Evolutionary conservation across 2,888 invertebrate genomes (phyloP), one percentile per base, ranked within the genome.

Genomic region (Chaetogeoica ovagalla): DNA sequence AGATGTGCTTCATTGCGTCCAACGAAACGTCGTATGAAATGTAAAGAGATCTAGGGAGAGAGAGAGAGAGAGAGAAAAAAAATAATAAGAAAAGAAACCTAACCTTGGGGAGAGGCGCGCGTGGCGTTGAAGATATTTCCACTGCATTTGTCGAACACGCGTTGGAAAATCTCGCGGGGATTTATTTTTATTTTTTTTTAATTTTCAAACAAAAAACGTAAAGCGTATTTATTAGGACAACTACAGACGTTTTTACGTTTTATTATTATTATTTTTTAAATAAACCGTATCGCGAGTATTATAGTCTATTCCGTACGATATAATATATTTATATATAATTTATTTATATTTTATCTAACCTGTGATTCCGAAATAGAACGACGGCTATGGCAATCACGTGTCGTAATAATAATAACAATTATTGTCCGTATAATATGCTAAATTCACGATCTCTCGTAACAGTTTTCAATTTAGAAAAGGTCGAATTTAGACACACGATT

Each of bases 1-100:
- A 71, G 69, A 79, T 19, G 60, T 71, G 77, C 77, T 79, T 55
- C 76, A 52, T 62, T 71, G 77, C 62, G 70, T 62, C 23, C 66
- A 30, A n/a, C 30, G 30, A 30, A 43, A 75, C 23, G 21, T 52
- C 52, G 39, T 68, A 70, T 23, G 39, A 70, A 70, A 70, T 70
- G 39, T 55, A 70, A 30, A 39, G 62, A 77, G 37, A 55, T 77
- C 69, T n/a, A n/a, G n/a, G n/a, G n/a, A n/a, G n/a, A n/a, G n/a
- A n/a, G n/a, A n/a, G n/a, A n/a, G n/a, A n/a, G n/a, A n/a, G 15
- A 11, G 68, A 30, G 23, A 76, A 69, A 37, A 30, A 48, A 63
- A 37, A 63, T 6, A 48, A 48, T 48, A 13, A 55, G 43, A 66
- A 65, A 75, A 66, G 57, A 79, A 23, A n/a, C 39, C 23, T 23